Evolutionary conservation across 2,113 vertebrate species (phyloP).

Genomic region (Trichomycterus rosablanca): DNA sequence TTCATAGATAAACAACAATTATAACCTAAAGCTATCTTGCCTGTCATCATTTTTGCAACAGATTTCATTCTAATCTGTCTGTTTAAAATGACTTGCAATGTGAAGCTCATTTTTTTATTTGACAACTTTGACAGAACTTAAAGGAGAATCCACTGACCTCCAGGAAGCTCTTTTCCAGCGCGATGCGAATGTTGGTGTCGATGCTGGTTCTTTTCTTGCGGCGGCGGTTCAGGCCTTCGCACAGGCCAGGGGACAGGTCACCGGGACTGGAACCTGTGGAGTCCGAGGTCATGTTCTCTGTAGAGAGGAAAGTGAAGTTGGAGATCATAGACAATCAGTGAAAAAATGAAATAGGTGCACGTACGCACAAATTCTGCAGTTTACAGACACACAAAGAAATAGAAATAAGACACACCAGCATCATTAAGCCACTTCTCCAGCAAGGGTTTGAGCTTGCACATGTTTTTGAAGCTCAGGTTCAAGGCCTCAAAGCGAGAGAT

Average conservation of each 20-base stretch:
- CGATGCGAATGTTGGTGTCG: slow-evolving; percentile 98
- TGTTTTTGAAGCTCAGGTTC: slow-evolving; percentile 99
- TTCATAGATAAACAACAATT: no score
- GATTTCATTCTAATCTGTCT: no score
- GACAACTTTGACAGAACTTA: no score
- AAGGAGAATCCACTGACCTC: no score
- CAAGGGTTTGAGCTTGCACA: slow-evolving; percentile 99
- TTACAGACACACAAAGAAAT: no score
- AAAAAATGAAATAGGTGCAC: no score
- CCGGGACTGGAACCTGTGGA: slow-evolving; percentile 87
- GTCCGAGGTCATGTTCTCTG: slow-evolving; percentile 96
- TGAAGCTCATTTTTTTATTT: no score
- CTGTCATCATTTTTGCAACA: no score
- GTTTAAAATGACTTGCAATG: no score
- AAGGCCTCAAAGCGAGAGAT: slow-evolving; percentile 99
- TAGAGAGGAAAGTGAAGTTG: slow-evolving; percentile 28
- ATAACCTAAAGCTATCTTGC: no score
- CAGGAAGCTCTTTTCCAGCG: slow-evolving; percentile 99
- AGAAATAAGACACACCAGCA: slow-evolving; percentile 78
- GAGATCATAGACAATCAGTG: background rate
- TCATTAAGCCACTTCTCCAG: slow-evolving; percentile 99
- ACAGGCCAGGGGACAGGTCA: slow-evolving; percentile 85
- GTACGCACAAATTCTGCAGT: no score
- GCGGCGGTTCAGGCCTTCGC: slow-evolving; percentile 94
- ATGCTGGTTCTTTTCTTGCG: slow-evolving; percentile 99